Percentiles rank a stretch among this genome's conserved stretches.
Conservation (phyloP, 2,797 vertebrate species). For the Apodemus agrarius region DNA sequence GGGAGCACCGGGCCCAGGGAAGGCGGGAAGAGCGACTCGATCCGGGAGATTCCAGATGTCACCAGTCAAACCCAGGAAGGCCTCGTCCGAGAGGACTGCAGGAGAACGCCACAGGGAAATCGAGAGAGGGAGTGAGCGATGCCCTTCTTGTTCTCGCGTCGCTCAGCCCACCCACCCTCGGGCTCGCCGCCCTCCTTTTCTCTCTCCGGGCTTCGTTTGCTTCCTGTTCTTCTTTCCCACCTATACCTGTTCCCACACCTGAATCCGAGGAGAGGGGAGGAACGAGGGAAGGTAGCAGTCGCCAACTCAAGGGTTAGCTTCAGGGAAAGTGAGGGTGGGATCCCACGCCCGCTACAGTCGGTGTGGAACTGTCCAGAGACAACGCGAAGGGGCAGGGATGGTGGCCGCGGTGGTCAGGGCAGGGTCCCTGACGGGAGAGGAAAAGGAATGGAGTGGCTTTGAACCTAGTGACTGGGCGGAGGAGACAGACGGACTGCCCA, state of each 20-base stretch:
- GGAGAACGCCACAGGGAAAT: slow-evolving; percentile 52
- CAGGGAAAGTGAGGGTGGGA: slow-evolving; percentile 1
- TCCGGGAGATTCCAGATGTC: slow-evolving; percentile 67
- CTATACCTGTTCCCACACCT: neutral
- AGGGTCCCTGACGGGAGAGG: neutral
- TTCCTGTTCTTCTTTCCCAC: neutral
- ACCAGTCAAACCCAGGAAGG: slow-evolving; percentile 64
- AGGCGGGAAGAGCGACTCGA: slow-evolving; percentile 42
- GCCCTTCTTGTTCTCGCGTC: neutral
- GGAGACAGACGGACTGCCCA: neutral
- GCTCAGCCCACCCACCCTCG: neutral
- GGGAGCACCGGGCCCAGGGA: neutral
- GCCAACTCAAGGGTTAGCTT: slow-evolving; percentile 12
- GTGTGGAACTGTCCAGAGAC: neutral
- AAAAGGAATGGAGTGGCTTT: neutral
- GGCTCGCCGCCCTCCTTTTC: neutral
- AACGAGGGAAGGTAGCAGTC: neutral
- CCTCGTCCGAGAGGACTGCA: slow-evolving; percentile 43
- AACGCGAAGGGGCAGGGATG: neutral
- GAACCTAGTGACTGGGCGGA: neutral
- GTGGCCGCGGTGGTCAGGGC: neutral
- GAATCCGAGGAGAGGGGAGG: neutral
- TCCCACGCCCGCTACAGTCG: neutral
- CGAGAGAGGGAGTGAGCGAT: slow-evolving; percentile 62
- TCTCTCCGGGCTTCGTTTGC: slow-evolving; percentile 16